Percentiles rank a stretch among this genome's conserved stretches.
These are phyloP conservation scores for Drosophila sp. DNA, from an alignment of 1,140 invertebrate genomes.

Conservation along the genomic window DNA sequence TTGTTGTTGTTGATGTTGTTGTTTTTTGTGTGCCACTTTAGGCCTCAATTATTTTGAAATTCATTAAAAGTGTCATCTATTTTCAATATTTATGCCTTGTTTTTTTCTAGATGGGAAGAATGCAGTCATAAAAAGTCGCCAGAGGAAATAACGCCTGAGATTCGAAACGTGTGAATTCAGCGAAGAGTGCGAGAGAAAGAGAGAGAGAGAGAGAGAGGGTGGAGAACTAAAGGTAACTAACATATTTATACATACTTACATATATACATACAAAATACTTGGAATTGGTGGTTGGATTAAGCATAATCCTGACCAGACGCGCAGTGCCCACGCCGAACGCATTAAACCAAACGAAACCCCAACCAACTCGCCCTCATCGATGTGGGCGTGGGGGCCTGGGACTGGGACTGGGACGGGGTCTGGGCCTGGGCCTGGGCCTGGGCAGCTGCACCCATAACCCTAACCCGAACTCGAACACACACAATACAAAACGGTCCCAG, in stretches of 20 bases:
- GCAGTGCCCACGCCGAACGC: constrained; percentile 33
- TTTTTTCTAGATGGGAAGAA: constrained; percentile 36
- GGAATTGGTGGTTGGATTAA: constrained; percentile 21
- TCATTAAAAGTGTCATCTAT: constrained; percentile 76
- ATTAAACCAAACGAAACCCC: background rate
- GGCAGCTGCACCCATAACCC: constrained; percentile 52
- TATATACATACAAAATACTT: constrained; percentile 6
- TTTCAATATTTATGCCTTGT: constrained; percentile 61
- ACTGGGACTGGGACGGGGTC: too few relatives aligned
- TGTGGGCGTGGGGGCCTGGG: constrained; percentile 32
- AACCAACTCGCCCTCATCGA: background rate
- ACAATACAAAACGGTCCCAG: constrained; percentile 46
- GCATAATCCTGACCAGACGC: constrained; percentile 40
- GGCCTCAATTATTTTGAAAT: constrained; percentile 80
- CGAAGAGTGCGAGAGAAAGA: background rate
- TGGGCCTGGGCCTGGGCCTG: constrained; percentile 34
- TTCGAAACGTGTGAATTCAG: background rate
- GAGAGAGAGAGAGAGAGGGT: constrained; percentile 17
- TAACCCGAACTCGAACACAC: constrained; percentile 10
- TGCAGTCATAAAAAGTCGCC: constrained; percentile 34
- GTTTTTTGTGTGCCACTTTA: constrained; percentile 59
- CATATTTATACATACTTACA: background rate
- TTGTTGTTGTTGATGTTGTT: background rate
- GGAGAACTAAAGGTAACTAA: constrained; percentile 44
- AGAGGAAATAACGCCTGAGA: background rate